Conservation (phyloP, 2,888 invertebrate species). For the Acheta domesticus region DNA sequence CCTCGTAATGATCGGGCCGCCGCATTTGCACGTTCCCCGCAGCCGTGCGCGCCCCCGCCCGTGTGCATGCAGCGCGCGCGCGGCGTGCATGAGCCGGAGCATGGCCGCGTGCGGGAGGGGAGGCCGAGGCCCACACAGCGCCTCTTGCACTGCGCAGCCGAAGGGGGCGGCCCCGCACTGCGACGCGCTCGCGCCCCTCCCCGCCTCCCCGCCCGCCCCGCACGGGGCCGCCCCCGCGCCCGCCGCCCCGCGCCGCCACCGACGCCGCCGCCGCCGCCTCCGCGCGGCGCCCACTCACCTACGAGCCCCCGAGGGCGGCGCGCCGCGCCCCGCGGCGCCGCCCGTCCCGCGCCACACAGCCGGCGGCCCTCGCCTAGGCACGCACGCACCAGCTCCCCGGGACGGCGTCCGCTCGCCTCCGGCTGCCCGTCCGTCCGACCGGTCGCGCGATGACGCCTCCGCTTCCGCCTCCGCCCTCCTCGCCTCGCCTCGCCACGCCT, state of each 20-base stretch:
- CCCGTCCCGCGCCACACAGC: not conserved
- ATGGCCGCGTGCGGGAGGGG: slow-evolving; percentile 6
- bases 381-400: not conserved
- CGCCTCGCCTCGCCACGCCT: not conserved
- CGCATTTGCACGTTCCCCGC: too few relatives aligned
- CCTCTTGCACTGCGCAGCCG: too few relatives aligned
- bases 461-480: not conserved
- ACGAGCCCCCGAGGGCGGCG: not conserved
- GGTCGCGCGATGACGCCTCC: not conserved
- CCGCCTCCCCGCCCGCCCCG: not conserved
- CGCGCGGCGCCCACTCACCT: not conserved
- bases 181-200: not conserved
- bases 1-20: too few relatives aligned
- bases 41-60: too few relatives aligned
- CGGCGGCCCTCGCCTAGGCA: not conserved
- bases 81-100: not conserved
- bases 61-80: not conserved
- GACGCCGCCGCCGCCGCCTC: not conserved
- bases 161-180: not conserved
- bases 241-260: not conserved
- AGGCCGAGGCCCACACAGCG: not conserved
- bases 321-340: not conserved
- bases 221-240: not conserved
- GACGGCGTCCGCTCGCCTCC: too few relatives aligned
- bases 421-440: too few relatives aligned